Conservation (phyloP, 2,797 vertebrate species). For the Pseudochirops corinnae region DNA sequence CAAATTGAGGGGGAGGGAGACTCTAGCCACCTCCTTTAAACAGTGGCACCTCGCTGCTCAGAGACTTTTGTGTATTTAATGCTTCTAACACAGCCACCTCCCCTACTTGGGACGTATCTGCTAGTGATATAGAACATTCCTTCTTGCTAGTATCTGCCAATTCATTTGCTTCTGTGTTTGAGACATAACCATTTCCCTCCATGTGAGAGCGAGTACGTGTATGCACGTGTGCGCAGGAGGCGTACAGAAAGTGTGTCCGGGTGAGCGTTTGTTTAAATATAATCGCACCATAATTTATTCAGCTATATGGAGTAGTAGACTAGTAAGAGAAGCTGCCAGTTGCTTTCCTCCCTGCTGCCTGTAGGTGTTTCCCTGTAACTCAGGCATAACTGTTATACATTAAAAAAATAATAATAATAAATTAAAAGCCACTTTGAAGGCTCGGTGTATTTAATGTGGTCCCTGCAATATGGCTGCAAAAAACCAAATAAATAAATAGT, state of each 20-base stretch:
- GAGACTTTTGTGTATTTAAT: constrained; percentile 74
- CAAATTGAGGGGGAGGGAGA: neutral
- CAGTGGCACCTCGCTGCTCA: constrained; percentile 55
- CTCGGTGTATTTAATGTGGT: neutral
- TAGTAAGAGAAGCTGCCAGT: constrained; percentile 97
- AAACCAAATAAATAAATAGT: neutral
- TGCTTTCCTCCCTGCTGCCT: constrained; percentile 99
- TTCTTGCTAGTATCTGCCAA: constrained; percentile 76
- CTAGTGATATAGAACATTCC: constrained; percentile 81
- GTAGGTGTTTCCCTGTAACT: constrained; percentile 99
- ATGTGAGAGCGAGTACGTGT: constrained; percentile 65
- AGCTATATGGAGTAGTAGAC: constrained; percentile 98
- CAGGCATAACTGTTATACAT: constrained; percentile 99
- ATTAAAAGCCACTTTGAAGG: constrained; percentile 63
- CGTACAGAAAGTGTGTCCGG: constrained; percentile 51
- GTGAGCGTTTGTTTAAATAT: constrained; percentile 90
- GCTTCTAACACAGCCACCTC: constrained; percentile 74
- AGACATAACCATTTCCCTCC: constrained; percentile 82
- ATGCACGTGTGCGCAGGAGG: constrained; percentile 4
- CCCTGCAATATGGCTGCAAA: neutral
- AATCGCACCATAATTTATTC: constrained; percentile 99
- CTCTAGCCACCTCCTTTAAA: constrained; percentile 39
- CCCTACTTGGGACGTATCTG: constrained; percentile 69
- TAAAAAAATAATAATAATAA: constrained; percentile 92
- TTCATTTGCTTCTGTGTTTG: constrained; percentile 82